Evolutionary conservation across 2,113 vertebrate species (phyloP).

Genomic region (Tringa solitaria): DNA sequence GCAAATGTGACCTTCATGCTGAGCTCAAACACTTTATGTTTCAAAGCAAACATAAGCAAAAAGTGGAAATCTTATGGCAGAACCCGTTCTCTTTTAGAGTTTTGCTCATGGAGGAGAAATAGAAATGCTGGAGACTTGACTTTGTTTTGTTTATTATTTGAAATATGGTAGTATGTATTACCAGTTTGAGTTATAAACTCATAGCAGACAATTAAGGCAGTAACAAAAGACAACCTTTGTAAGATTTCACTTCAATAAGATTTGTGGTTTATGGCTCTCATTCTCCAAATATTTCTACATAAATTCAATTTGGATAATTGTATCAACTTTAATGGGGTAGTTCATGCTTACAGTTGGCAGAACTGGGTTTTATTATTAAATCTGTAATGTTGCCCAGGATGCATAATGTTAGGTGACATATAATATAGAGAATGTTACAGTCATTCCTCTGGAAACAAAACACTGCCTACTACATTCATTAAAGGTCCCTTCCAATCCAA

Average conservation of each 20-base stretch:
- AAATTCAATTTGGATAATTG: neutral
- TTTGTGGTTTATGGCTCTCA: neutral
- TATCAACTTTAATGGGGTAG: neutral
- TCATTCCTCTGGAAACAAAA: neutral
- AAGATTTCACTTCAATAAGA: neutral
- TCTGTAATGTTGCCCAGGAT: neutral
- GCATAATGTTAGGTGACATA: neutral
- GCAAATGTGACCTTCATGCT: neutral
- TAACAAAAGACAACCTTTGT: neutral
- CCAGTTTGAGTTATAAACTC: neutral
- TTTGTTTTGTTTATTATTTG: neutral
- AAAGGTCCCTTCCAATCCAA: neutral
- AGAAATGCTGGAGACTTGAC: accelerated
- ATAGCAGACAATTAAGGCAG: neutral
- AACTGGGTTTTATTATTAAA: neutral
- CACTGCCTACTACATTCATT: neutral
- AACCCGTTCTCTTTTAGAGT: neutral
- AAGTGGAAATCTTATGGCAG: neutral
- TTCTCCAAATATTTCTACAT: neutral
- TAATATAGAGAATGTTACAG: neutral
- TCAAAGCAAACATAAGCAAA: neutral
- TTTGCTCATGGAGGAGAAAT: neutral
- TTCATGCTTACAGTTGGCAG: neutral
- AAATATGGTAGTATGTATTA: neutral
- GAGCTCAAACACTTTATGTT: neutral